phyloP scores from a whole-genome alignment of 64 coral and sea anemone species.

The Montipora efflorescens region DNA sequence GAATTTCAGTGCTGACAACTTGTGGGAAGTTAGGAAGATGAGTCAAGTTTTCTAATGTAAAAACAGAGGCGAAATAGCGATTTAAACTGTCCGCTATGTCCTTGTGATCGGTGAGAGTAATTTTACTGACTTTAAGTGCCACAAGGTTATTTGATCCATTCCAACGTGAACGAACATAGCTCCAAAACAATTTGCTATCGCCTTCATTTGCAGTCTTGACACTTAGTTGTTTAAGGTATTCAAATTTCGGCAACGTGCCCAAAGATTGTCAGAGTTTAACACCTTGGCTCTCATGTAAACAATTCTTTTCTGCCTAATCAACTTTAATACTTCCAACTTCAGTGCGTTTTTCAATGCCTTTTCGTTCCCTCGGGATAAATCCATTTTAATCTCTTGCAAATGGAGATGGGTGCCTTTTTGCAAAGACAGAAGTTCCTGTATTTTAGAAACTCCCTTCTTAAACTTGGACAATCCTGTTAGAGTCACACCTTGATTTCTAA shows the following conservation, averaged over 20 bases:
- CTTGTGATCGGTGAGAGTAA: background rate
- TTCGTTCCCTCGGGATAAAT: too few relatives aligned
- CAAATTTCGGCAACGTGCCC: background rate
- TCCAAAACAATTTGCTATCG: slow-evolving; percentile 8
- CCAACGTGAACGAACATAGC: background rate
- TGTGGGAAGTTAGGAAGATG: background rate
- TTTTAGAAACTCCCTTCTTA: too few relatives aligned
- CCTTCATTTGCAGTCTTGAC: background rate
- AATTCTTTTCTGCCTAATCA: background rate
- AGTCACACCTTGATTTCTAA: too few relatives aligned
- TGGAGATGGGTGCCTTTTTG: too few relatives aligned
- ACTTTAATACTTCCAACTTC: background rate
- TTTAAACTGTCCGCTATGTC: background rate
- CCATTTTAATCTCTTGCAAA: too few relatives aligned
- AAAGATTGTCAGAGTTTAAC: slow-evolving; percentile 16
- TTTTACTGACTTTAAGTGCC: background rate
- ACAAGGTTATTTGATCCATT: background rate
- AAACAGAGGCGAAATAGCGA: background rate
- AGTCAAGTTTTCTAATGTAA: background rate
- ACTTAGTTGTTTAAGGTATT: slow-evolving; percentile 8
- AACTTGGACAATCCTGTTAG: too few relatives aligned
- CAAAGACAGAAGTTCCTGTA: too few relatives aligned
- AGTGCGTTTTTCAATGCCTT: background rate
- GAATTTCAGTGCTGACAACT: background rate
- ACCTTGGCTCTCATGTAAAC: slow-evolving; percentile 4